A percentile compares a stretch with the other conserved stretches of the same genome.
These are phyloP conservation scores for Drosophila kurseongensis DNA, from an alignment of 1,140 invertebrate genomes.

Conservation along the genomic window DNA sequence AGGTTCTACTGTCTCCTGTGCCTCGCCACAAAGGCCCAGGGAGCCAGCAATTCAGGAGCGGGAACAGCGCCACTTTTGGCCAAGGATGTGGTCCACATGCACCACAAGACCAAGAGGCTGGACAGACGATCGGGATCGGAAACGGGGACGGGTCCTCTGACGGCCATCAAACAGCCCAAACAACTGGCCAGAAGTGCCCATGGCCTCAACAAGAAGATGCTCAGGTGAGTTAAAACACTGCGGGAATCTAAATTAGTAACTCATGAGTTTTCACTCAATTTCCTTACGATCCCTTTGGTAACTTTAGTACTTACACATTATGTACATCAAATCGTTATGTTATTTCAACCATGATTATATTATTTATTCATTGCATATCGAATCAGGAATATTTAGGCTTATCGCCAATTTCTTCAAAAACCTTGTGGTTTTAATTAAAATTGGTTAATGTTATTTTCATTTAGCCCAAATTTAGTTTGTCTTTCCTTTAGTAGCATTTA, in stretches of 20 bases:
- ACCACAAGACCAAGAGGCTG: slow-evolving; percentile 69
- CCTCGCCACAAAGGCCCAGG: slow-evolving; percentile 47
- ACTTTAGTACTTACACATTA: neutral
- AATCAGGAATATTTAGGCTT: no score
- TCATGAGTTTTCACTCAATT: neutral
- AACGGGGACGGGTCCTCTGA: slow-evolving; percentile 33
- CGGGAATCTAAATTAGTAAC: neutral
- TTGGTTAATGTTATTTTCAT: no score
- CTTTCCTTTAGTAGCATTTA: no score
- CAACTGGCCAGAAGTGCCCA: slow-evolving; percentile 64
- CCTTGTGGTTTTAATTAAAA: no score
- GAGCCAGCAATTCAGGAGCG: slow-evolving; percentile 7
- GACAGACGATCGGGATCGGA: slow-evolving; percentile 26
- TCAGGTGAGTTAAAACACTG: slow-evolving; percentile 64
- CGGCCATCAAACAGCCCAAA: slow-evolving; percentile 50
- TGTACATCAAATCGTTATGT: neutral
- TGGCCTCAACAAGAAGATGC: slow-evolving; percentile 77
- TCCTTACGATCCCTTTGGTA: neutral
- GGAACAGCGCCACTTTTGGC: slow-evolving; percentile 11
- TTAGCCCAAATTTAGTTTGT: no score
- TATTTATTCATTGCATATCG: no score
- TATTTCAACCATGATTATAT: no score
- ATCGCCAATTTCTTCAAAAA: no score
- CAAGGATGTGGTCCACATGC: slow-evolving; percentile 65
- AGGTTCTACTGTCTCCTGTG: slow-evolving; percentile 66